Evolutionary conservation across 2,888 invertebrate species (phyloP), one percentile per base, ranked within the genome.

Genomic region (Troilus luridus): DNA sequence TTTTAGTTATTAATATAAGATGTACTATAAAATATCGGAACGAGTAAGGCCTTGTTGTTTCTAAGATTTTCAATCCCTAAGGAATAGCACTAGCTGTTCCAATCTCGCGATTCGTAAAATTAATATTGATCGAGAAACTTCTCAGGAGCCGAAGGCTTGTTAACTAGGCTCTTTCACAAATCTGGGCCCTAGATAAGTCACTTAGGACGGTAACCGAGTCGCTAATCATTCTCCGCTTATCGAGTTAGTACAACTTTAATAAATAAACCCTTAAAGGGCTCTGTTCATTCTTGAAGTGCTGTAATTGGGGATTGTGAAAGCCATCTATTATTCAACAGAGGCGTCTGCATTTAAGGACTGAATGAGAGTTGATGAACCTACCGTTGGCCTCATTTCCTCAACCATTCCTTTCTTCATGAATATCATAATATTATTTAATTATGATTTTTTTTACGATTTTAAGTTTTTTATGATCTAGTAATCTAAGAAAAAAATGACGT

Each of bases 211-310:
- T 77, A 77, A 77, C 72, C 17, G 72, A 41, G 24, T 77, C 72
- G 72, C 72, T 77, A 77, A 41, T 77, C 27, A 77, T 12, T 9
- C 72, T 41, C 72, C 72, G 17, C 72, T 77, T 41, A 77, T 77
- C 72, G 27, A 77, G 72, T 77, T 77, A 77, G 72, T 41, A 77
- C 72, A 12, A 77, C 72, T 77, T 77, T 77, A 77, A 77, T 77
- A 77, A 77, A 77, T 77, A 77, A 77, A 77, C 41, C 72, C 41
- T 41, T 77, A 41, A 77, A 77, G 72, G 41, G 72, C 27, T 19
- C 10, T 77, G 27, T 41, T 41, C 41, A 77, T 77, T 77, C 72
- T 77, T 41, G 72, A 12, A 77, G 41, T 41, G 72, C 27, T 77
- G 72, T 77, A 77, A 41, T 77, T 77, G 72, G 72, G 27, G 7